Evolutionary conservation across 1,140 invertebrate genomes (phyloP), one percentile per base, ranked within the genome.

Genomic region (Oscheius sp.): DNA sequence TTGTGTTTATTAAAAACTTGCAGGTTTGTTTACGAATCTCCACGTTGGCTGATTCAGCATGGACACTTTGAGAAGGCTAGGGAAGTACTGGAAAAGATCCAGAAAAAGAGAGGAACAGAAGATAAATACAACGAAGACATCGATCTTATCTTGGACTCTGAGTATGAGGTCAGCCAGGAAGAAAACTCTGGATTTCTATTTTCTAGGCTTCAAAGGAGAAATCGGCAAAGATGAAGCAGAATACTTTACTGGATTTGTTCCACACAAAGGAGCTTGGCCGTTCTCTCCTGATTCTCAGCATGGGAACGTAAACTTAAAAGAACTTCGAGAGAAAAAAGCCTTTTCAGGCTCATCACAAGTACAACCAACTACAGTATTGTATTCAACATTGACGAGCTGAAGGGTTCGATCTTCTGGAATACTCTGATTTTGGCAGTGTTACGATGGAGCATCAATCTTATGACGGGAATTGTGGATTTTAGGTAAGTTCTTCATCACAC

Each of bases 381-480:
- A 0, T 82, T 78, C 77, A 85, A 85, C 61, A 78, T 82, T 69
- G 81, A 82, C 35, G 80, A 79, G 23, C 49, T 82, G 26, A 75
- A 68, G 7, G 81, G 81, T 28, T 75, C 73, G 1, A 66, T 82
- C 20, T 84, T 79, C 31, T 58, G 74, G 1, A 82, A 82, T 55
- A 36, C 74, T 28, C 38, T 82, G 1, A 63, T 77, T 42, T 77
- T 83, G 67, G 81, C 83, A 36, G 36, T 73, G n/a, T 73, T 82
- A 34, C 79, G 81, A 13, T 82, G 83, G 68, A 18, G 65, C 3
- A 55, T 82, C 35, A 82, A 82, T 62, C 67, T 84, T n/a, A 45
- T 66, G 18, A 74, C 75, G 32, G 80, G 74, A 7, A 38, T 81
- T 32, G 38, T 68, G 18, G 81, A 84, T 66, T 73, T 64, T 18